Evolutionary conservation across 1,140 invertebrate genomes (phyloP).

Genomic region (Triops longicaudatus): DNA sequence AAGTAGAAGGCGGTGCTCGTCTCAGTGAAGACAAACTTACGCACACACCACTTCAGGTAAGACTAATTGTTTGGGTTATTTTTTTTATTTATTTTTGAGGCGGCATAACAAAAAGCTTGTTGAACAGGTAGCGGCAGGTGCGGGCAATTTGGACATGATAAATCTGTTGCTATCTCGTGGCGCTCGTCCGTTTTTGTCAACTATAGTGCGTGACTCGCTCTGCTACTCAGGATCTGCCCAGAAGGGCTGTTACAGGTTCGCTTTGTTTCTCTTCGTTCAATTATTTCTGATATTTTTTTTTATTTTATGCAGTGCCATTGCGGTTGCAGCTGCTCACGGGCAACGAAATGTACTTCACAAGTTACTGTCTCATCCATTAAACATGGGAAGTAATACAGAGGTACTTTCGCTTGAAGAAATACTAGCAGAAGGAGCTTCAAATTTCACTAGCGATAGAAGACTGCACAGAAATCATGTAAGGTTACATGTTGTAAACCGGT

Average conservation of each 20-base stretch:
- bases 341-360: constrained; percentile 66
- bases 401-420: constrained; percentile 82
- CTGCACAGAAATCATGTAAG: constrained; percentile 35
- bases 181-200: constrained; percentile 76
- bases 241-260: constrained; percentile 65
- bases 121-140: constrained; percentile 57
- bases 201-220: constrained; percentile 66
- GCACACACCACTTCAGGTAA: constrained; percentile 70
- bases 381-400: constrained; percentile 54
- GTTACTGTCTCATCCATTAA: constrained; percentile 63
- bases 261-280: neutral
- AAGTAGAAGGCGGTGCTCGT: constrained; percentile 72
- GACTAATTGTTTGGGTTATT: neutral
- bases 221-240: constrained; percentile 77
- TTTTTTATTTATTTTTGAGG: neutral
- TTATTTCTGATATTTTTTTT: neutral
- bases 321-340: constrained; percentile 76
- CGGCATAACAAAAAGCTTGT: neutral
- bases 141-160: constrained; percentile 70
- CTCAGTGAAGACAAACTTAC: constrained; percentile 73
- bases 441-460: constrained; percentile 36
- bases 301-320: constrained; percentile 56
- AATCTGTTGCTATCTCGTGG: constrained; percentile 67
- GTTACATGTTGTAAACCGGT: neutral
- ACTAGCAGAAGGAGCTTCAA: constrained; percentile 62